Evolutionary conservation across 2,888 invertebrate species (phyloP).

Genomic region (Macaria notata): DNA sequence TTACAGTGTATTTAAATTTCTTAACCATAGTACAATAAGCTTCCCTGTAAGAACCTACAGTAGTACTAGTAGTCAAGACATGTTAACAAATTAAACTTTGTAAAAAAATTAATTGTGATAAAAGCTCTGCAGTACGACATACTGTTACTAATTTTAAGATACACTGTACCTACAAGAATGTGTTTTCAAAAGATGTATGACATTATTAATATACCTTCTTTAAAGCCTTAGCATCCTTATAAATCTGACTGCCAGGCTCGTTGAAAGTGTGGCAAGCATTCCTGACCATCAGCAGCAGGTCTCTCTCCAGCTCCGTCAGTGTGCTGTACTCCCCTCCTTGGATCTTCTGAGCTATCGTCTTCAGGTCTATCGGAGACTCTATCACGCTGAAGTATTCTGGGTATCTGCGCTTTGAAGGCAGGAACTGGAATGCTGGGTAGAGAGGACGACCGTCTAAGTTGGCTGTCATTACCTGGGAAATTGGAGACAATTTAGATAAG

Average conservation of each 20-base stretch:
- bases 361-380: conserved; percentile 96
- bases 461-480: conserved; percentile 88
- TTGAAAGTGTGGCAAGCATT: conserved; percentile 98
- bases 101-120: no score
- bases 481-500: not conserved
- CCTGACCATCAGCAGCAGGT: conserved; percentile 93
- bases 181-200: not conserved
- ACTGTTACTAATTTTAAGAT: no score
- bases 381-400: conserved; percentile 98
- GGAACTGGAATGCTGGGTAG: conserved; percentile 93
- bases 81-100: no score
- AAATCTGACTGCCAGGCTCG: conserved; percentile 97
- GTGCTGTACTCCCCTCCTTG: conserved; percentile 90
- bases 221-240: conserved; percentile 95
- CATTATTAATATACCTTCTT: conserved; percentile 85
- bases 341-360: conserved; percentile 95
- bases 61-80: no score
- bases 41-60: no score
- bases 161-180: no score
- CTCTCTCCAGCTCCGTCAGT: conserved; percentile 93
- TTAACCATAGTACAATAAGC: no score
- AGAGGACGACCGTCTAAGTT: conserved; percentile 92
- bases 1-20: no score
- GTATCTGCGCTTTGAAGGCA: conserved; percentile 96
- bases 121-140: no score